Conservation (phyloP, 2,797 vertebrate species). For the Poecilia gillii region DNA sequence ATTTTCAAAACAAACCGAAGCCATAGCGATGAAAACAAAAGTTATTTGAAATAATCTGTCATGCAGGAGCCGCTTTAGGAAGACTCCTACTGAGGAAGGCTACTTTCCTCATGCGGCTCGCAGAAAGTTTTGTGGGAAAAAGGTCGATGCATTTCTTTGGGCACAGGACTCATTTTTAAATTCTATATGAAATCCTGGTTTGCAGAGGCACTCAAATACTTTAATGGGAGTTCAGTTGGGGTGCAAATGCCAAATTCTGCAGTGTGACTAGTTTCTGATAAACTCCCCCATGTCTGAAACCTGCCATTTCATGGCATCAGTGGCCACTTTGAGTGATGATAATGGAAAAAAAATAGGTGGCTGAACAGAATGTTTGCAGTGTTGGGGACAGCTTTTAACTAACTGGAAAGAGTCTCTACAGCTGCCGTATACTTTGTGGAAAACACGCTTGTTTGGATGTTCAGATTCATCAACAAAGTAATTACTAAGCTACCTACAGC, state of each 20-base stretch:
- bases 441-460: slow-evolving; percentile 31
- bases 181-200: neutral
- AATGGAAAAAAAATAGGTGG: too few species aligned
- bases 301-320: neutral
- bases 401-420: neutral
- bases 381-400: neutral
- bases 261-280: neutral
- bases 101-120: neutral
- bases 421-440: slow-evolving; percentile 11
- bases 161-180: neutral
- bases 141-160: neutral
- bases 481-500: slow-evolving; percentile 24
- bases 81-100: neutral
- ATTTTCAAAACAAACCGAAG: neutral
- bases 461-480: slow-evolving; percentile 17
- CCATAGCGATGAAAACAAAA: neutral
- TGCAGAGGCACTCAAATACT: neutral
- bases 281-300: neutral
- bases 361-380: neutral
- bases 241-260: neutral
- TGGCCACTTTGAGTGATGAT: neutral
- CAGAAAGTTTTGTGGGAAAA: neutral
- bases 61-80: neutral
- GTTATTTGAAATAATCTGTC: neutral
- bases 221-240: neutral